A percentile compares a stretch with the other conserved stretches of the same genome.
phyloP scores from a whole-genome alignment of 2,888 invertebrate species.

The Tethea ocularis region DNA sequence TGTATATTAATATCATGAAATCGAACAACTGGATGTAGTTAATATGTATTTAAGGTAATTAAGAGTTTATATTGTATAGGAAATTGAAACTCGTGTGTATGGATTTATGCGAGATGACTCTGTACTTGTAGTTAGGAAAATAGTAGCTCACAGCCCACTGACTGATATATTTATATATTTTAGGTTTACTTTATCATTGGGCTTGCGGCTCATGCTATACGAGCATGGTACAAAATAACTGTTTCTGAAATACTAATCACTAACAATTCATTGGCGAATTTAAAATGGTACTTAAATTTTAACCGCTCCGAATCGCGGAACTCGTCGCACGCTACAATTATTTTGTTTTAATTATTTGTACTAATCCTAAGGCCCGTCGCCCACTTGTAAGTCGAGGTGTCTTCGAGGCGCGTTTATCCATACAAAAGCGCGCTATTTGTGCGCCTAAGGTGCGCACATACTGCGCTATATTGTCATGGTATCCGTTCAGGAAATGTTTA shows the following conservation, averaged over 20 bases:
- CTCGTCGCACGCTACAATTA: no score
- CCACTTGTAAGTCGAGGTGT: no score
- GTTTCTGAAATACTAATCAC: constrained; percentile 5
- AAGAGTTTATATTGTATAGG: constrained; percentile 41
- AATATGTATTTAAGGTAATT: constrained; percentile 28
- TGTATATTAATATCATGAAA: constrained; percentile 74
- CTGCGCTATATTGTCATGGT: no score
- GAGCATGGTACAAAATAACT: constrained; percentile 6
- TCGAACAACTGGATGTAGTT: constrained; percentile 71
- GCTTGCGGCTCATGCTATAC: constrained; percentile 34
- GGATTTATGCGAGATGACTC: constrained; percentile 32
- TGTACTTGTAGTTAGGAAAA: constrained; percentile 58
- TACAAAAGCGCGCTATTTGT: no score
- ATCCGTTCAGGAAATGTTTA: no score
- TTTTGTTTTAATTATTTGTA: no score
- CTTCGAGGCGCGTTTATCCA: no score
- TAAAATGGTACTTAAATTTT: constrained; percentile 5
- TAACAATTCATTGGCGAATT: neutral
- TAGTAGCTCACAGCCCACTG: constrained; percentile 67
- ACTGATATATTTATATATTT: constrained; percentile 75
- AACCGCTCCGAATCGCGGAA: no score
- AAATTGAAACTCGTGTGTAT: constrained; percentile 20
- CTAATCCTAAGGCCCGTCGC: no score
- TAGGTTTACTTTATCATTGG: constrained; percentile 60
- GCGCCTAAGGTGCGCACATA: no score